Conservation (phyloP, 2,113 vertebrate species). For the Varanus komodoensis region DNA sequence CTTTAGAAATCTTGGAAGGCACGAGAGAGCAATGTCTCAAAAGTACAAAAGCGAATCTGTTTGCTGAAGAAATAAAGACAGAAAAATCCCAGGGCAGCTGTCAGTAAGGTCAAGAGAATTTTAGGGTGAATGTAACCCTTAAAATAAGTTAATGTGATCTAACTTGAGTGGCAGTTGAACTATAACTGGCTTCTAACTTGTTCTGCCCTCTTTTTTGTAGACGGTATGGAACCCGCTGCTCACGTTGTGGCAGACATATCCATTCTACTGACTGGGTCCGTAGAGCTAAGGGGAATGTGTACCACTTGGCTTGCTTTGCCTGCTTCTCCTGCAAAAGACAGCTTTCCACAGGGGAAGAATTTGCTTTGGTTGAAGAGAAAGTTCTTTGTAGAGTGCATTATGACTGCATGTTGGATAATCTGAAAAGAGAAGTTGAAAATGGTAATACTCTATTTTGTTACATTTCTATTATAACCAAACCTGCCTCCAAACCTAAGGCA, state of each 20-base stretch:
- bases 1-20: neutral
- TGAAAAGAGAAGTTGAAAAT: slow-evolving; percentile 95
- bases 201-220: slow-evolving; percentile 69
- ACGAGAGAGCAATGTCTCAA: neutral
- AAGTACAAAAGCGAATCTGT: neutral
- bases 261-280: slow-evolving; percentile 98
- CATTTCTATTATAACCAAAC: neutral
- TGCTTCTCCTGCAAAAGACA: slow-evolving; percentile 99
- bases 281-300: slow-evolving; percentile 93
- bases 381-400: slow-evolving; percentile 96
- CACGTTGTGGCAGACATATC: slow-evolving; percentile 94
- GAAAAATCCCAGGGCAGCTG: neutral
- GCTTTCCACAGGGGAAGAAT: slow-evolving; percentile 97
- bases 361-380: slow-evolving; percentile 95
- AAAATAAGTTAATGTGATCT: accelerated
- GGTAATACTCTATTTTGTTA: slow-evolving; percentile 76
- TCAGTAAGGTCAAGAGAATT: neutral
- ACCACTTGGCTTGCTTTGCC: slow-evolving; percentile 96
- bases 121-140: accelerated
- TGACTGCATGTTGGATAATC: slow-evolving; percentile 97
- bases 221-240: slow-evolving; percentile 95
- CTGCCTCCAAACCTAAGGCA: neutral
- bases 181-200: accelerated
- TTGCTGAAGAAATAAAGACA: neutral
- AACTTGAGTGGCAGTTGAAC: accelerated